Percentiles rank a stretch among this genome's conserved stretches.
These are phyloP conservation scores for Heliconius congener DNA, from an alignment of 1,140 invertebrate genomes.

Conservation along the genomic window DNA sequence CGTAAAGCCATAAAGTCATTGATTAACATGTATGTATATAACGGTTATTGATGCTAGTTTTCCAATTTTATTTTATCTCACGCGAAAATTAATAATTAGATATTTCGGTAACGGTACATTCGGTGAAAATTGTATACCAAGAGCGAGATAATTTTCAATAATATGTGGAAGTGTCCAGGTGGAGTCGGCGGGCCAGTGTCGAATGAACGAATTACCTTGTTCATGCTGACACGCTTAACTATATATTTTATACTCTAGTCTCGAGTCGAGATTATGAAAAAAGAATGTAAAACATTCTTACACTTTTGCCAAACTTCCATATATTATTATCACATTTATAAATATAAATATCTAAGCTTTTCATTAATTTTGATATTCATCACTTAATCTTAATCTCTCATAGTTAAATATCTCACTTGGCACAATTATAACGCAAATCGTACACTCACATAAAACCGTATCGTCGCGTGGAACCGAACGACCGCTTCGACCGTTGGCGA, in stretches of 20 bases:
- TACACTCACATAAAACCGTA: slow-evolving; percentile 65
- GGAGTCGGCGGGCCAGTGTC: slow-evolving; percentile 29
- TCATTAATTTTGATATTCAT: slow-evolving; percentile 75
- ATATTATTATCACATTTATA: slow-evolving; percentile 79
- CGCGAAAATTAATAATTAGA: slow-evolving; percentile 14
- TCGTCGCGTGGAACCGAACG: slow-evolving; percentile 56
- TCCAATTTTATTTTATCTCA: slow-evolving; percentile 15
- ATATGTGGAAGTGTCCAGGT: slow-evolving; percentile 71
- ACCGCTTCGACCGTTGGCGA: slow-evolving; percentile 31
- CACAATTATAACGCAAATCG: slow-evolving; percentile 77
- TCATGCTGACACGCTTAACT: slow-evolving; percentile 21
- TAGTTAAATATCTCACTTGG: slow-evolving; percentile 78
- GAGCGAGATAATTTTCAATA: slow-evolving; percentile 70
- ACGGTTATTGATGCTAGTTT: slow-evolving; percentile 4
- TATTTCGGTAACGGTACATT: slow-evolving; percentile 44
- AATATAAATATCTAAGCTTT: slow-evolving; percentile 76
- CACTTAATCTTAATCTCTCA: slow-evolving; percentile 80
- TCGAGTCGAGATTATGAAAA: slow-evolving; percentile 59
- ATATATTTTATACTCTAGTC: slow-evolving; percentile 51
- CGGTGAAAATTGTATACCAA: slow-evolving; percentile 53
- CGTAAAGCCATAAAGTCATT: background rate
- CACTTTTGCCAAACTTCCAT: slow-evolving; percentile 77
- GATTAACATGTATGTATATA: slow-evolving; percentile 4
- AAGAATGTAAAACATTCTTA: slow-evolving; percentile 66
- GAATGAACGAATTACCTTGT: slow-evolving; percentile 24